A percentile compares a stretch with the other conserved stretches of the same genome.
Evolutionary conservation across 2,888 invertebrate species (phyloP).

Genomic region (Eristalis arbustorum): DNA sequence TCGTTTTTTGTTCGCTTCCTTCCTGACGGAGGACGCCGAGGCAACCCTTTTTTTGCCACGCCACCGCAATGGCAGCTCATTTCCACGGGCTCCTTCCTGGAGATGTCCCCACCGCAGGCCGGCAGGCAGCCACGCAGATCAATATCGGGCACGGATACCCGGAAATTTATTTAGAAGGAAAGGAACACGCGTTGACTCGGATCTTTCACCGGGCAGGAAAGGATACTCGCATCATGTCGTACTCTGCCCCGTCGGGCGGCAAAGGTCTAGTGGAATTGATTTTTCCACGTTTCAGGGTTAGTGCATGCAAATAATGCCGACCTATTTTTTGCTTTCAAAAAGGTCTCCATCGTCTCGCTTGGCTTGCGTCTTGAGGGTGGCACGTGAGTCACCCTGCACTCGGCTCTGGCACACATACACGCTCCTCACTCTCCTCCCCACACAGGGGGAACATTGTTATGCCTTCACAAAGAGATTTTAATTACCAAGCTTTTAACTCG

Average conservation of each 20-base stretch:
- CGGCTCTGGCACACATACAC: background rate
- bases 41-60: background rate
- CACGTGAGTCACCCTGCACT: too few relatives aligned
- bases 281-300: slow-evolving; percentile 66
- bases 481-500: slow-evolving; percentile 60
- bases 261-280: slow-evolving; percentile 65
- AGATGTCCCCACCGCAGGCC: background rate
- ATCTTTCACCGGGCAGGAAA: background rate
- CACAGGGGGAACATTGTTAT: slow-evolving; percentile 45
- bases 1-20: background rate
- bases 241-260: background rate
- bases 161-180: background rate
- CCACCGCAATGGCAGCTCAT: background rate
- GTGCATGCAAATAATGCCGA: slow-evolving; percentile 60
- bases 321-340: slow-evolving; percentile 45
- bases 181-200: background rate
- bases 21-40: background rate
- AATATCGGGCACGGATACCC: background rate
- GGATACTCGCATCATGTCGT: background rate
- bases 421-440: too few relatives aligned
- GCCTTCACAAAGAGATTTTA: slow-evolving; percentile 60
- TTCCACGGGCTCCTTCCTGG: background rate
- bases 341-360: slow-evolving; percentile 9
- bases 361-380: background rate
- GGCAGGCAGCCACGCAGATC: background rate